phyloP scores from a whole-genome alignment of 2,113 vertebrate species.

The Atractosteus spatula region DNA sequence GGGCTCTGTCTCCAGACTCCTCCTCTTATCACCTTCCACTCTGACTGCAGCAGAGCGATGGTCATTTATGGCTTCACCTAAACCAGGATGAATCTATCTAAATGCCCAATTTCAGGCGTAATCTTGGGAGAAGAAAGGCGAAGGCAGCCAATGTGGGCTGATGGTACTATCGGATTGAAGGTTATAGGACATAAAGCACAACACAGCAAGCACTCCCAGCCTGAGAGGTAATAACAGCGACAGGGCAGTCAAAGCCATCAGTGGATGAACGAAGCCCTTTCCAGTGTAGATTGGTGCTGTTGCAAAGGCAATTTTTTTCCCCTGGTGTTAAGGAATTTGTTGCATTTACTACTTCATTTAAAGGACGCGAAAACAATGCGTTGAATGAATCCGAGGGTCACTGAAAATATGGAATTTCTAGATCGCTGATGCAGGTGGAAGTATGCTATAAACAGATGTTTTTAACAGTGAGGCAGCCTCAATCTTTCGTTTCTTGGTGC shows the following conservation, averaged over 20 bases:
- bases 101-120: slow-evolving; percentile 25
- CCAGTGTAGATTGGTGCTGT: slow-evolving; percentile 4
- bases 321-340: background rate
- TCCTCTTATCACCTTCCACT: background rate
- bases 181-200: slow-evolving; percentile 17
- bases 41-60: no score
- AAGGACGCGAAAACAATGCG: background rate
- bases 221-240: slow-evolving; percentile 11
- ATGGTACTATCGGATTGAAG: slow-evolving; percentile 21
- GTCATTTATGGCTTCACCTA: slow-evolving; percentile 14
- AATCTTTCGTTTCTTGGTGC: background rate
- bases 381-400: background rate
- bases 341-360: slow-evolving; percentile 10
- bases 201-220: slow-evolving; percentile 15
- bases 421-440: slow-evolving; percentile 14
- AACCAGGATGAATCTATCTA: slow-evolving; percentile 20
- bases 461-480: background rate
- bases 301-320: background rate
- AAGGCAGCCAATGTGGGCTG: slow-evolving; percentile 16
- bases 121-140: slow-evolving; percentile 3
- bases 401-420: background rate
- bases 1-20: no score
- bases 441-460: background rate
- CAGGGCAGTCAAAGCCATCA: background rate
- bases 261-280: background rate